Base-by-base conservation (phyloP, 2,113 vertebrate species). In the Sigmodon hispidus region DNA sequence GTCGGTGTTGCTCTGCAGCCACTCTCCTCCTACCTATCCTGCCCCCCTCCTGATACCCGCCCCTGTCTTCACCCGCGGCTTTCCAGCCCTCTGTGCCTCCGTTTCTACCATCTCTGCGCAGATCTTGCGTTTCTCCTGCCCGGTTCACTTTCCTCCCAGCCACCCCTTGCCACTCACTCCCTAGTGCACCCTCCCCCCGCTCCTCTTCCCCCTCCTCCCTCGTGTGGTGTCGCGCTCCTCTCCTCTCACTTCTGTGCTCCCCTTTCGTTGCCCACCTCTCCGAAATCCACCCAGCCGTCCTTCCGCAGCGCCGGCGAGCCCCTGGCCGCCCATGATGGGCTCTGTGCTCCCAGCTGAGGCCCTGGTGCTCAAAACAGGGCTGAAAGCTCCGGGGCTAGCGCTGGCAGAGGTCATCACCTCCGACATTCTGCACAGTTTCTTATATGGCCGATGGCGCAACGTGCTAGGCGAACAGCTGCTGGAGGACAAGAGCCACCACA, bases 391-490 rank as follows among this genome's bases (percentile, higher is more conserved):
- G 89, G 98, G 98, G 87, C 98, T 99, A 83, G 98, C 99, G 73
- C 98, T 99, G 98, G 99, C 99, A 16, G 99, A 99, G 96, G 99
- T 99, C 97, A 99, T 99, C 99, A 99, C 99, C 95, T 99, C 99
- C 89, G 99, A 99, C 98, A 99, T 99, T 97, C 99, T 99, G 79
- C 99, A 99, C 99, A 99, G 99, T 97, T 99, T 99, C 97, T 98
- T 99, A 94, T 99, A 99, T 98, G 99, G 99, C 94, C 98, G 99
- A 90, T 99, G 99, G 99, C 99, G 99, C 96, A 99, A 99, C 98
- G 99, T 99, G 83, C 98, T 99, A 95, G 99, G 99, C 0, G 99
- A 99, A 95, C 99, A 99, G 97, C 99, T 99, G 95, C 98, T 99
- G 80, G 99, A 99, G 97, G 99, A 99, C 98, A 99, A 99, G 95